Percentiles rank a stretch among this genome's conserved stretches.
phyloP scores from a whole-genome alignment of 2,888 invertebrate genomes.

The Troides aeacus region DNA sequence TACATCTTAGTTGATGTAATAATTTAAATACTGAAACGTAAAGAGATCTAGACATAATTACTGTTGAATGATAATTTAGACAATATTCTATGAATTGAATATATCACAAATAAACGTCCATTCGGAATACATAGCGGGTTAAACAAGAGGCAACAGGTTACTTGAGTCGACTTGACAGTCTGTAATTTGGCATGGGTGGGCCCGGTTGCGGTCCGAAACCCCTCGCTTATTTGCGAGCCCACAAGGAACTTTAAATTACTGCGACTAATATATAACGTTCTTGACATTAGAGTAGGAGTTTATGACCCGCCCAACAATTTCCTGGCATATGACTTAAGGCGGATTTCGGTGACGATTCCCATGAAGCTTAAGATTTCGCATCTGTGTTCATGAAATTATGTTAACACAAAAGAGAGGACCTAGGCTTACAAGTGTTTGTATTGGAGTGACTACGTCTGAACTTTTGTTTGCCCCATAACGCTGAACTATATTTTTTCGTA shows the following conservation, averaged over 20 bases:
- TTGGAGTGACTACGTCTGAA: no score
- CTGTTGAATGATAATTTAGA: background rate
- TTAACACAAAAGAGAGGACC: background rate
- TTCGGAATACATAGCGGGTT: slow-evolving; percentile 4
- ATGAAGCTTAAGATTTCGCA: slow-evolving; percentile 19
- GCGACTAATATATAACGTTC: slow-evolving; percentile 63
- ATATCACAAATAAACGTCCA: background rate
- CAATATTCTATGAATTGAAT: background rate
- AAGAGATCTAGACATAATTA: background rate
- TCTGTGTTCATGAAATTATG: background rate
- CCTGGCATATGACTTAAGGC: slow-evolving; percentile 41
- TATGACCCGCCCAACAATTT: slow-evolving; percentile 50
- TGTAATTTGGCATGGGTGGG: slow-evolving; percentile 69
- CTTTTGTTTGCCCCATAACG: background rate
- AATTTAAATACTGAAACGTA: background rate
- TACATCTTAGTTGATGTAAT: background rate
- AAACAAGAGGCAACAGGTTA: slow-evolving; percentile 62
- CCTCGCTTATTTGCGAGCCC: slow-evolving; percentile 66
- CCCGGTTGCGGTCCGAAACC: slow-evolving; percentile 61
- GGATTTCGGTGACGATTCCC: slow-evolving; percentile 34
- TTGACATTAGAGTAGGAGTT: slow-evolving; percentile 55
- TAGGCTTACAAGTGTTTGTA: background rate
- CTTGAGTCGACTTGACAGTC: slow-evolving; percentile 72
- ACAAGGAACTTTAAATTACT: slow-evolving; percentile 69
- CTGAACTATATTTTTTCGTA: no score